Evolutionary conservation across 2,888 invertebrate species (phyloP).

Genomic region (Dasypogon diadema): DNA sequence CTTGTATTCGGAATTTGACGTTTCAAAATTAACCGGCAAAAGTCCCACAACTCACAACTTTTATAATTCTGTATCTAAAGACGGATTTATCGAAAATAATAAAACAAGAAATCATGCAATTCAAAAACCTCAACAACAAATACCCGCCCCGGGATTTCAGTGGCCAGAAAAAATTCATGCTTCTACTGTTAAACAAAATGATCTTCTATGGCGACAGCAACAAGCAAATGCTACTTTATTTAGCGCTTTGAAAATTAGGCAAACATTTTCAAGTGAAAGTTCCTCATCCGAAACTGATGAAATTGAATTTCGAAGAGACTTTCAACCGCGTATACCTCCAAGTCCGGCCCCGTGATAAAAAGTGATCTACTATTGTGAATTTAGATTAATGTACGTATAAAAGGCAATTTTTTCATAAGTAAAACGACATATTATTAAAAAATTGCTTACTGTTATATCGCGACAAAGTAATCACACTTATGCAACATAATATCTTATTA

Average conservation of each 20-base stretch:
- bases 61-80: conserved; percentile 49
- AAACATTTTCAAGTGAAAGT: conserved; percentile 65
- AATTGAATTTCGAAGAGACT: conserved; percentile 66
- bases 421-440: neutral
- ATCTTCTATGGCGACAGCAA: conserved; percentile 66
- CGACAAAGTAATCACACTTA: no score
- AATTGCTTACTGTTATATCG: no score
- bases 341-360: conserved; percentile 69
- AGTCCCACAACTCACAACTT: conserved; percentile 65
- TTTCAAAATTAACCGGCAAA: conserved; percentile 68
- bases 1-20: conserved; percentile 67
- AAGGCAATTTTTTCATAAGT: neutral
- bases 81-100: neutral
- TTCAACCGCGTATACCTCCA: conserved; percentile 67
- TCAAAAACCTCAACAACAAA: conserved; percentile 13
- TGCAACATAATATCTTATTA: no score
- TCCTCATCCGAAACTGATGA: conserved; percentile 68
- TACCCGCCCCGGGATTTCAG: conserved; percentile 63
- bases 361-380: neutral
- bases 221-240: conserved; percentile 57
- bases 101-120: conserved; percentile 7
- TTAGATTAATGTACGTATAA: neutral
- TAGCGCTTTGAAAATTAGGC: conserved; percentile 58
- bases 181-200: conserved; percentile 67
- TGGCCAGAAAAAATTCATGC: conserved; percentile 70